Base-by-base conservation (phyloP, 2,888 invertebrate genomes). In the Volucella inanis region DNA sequence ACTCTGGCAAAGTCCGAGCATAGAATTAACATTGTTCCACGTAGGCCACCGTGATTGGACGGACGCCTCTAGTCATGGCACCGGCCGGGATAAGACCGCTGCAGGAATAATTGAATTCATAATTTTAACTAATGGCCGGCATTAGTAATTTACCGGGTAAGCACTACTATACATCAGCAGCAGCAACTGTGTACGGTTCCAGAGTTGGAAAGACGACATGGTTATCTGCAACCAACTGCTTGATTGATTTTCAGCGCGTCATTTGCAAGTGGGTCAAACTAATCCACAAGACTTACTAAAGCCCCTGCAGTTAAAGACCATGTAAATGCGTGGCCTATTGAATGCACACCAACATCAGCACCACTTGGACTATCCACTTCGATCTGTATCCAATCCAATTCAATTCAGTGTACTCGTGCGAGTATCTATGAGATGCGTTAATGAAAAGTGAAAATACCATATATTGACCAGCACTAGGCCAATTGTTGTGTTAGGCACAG, bases 31-130 rank as follows among this genome's bases (percentile, higher is more conserved):
- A 81, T 85, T 61, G 62, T 52, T 77, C 45, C 76, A 72, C 85
- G 85, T 85, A 85, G 81, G 39, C 67, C 55, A 61, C 38, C 68
- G 67, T 81, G 81, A 85, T 85, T 77, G 81, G 76, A 55, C 70
- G 49, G 65, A 31, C 9, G 45, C 39, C 22, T 11, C 54, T 15
- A 31, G 31, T 39, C 47, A 45, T 38, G 49, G 49, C n/a, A 12
- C 15, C 38, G 45, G 15, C 15, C 9, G 55, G 54, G 49, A 52
- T 65, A 72, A 65, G 65, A 55, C 64, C 64, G 50, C 72, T 64
- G 14, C n/a, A 68, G 31, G 77, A 80, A 72, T 85, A 85, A 85
- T 85, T 76, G 85, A 85, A 85, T 85, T 85, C 85, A 85, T 85
- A 81, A 81, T 85, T 85, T 80, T 85, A 61, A 55, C 81, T 85